Conservation (phyloP, 37 sponge, comb jelly and placozoan genomes). For the Eunapius fragilis region DNA sequence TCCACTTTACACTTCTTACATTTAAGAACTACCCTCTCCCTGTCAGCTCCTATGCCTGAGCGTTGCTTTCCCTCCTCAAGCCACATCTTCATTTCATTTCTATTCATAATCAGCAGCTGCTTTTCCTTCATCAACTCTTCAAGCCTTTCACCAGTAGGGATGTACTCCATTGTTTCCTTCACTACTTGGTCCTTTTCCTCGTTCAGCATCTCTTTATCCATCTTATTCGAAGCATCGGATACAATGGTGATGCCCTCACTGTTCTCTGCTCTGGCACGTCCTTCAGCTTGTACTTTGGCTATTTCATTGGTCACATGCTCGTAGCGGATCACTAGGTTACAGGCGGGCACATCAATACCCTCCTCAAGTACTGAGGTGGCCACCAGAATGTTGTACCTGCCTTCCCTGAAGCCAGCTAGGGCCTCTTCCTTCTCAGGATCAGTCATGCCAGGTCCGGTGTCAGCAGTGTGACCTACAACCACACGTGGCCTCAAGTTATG, state of each 20-base stretch:
- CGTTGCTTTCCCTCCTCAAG: background rate
- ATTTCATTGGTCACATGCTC: conserved; percentile 75
- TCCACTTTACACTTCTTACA: conserved; percentile 60
- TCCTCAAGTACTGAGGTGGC: conserved; percentile 84
- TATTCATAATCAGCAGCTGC: conserved; percentile 1
- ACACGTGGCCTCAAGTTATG: background rate
- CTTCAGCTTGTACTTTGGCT: conserved; percentile 64
- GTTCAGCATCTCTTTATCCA: conserved; percentile 25
- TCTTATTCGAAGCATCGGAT: conserved; percentile 20
- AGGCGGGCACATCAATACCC: conserved; percentile 77
- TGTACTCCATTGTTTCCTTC: background rate
- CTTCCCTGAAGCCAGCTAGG: conserved; percentile 49
- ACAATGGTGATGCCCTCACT: conserved; percentile 57
- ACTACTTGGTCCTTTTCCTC: conserved; percentile 35
- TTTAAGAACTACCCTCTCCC: conserved; percentile 20
- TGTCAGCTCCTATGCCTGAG: background rate
- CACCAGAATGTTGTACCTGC: conserved; percentile 62
- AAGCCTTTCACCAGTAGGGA: conserved; percentile 14
- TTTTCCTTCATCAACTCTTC: background rate
- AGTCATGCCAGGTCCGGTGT: conserved; percentile 39
- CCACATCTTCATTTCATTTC: background rate
- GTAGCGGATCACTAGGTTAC: conserved; percentile 81
- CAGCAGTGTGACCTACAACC: conserved; percentile 40
- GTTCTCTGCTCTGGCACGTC: conserved; percentile 70
- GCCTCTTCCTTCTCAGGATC: conserved; percentile 52